A percentile compares a stretch with the other conserved stretches of the same genome.
Evolutionary conservation across 2,797 vertebrate genomes (phyloP).

Genomic region (Coluber constrictor): DNA sequence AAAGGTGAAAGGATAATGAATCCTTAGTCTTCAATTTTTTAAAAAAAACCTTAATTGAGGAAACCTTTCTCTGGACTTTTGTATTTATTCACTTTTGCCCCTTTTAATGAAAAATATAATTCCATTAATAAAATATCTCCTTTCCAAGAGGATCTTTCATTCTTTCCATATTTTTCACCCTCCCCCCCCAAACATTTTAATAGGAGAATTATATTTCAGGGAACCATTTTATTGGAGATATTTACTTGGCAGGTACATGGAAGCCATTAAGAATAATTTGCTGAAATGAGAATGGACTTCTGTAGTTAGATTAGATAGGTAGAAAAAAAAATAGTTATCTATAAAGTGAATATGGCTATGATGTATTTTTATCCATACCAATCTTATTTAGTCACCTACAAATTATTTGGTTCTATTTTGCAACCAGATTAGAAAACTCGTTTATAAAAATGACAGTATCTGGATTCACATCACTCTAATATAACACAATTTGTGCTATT

Average conservation of each 20-base stretch:
- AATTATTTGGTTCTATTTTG: background rate
- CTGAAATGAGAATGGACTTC: background rate
- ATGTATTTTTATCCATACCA: background rate
- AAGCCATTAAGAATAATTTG: background rate
- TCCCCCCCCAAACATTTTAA: background rate
- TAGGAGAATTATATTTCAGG: background rate
- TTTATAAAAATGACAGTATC: background rate
- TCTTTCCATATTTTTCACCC: background rate
- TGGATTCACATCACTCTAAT: background rate
- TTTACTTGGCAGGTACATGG: background rate
- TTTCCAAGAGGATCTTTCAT: background rate
- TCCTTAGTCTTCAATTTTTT: constrained; percentile 8
- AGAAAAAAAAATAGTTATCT: background rate
- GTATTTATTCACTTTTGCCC: constrained; percentile 31
- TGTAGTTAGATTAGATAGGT: background rate
- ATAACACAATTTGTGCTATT: background rate
- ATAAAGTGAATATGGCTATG: background rate
- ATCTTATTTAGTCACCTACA: background rate
- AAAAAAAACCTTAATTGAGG: constrained; percentile 36
- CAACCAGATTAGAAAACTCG: background rate
- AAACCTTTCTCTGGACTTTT: constrained; percentile 18
- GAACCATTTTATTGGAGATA: background rate
- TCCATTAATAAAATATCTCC: constrained; percentile 35
- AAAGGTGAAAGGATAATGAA: constrained; percentile 18
- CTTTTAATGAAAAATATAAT: constrained; percentile 8